Conservation (phyloP, 2,113 vertebrate genomes). For the Emydocephalus ijimae region DNA sequence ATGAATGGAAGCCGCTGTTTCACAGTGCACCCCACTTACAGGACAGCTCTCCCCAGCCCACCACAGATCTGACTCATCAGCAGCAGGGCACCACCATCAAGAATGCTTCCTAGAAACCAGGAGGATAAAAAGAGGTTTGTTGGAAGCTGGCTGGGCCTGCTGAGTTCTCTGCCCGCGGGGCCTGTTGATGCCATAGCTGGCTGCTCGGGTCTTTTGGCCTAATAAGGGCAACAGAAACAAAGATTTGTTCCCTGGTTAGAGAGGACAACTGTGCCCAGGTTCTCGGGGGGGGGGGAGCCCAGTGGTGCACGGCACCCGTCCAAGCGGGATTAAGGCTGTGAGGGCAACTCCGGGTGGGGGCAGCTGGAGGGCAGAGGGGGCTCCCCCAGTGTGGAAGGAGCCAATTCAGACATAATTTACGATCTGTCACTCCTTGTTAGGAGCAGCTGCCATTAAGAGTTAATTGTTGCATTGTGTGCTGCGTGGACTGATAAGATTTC, state of each 20-base stretch:
- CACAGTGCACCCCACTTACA: conserved; percentile 81
- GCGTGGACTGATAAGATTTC: conserved; percentile 60
- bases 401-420: conserved; percentile 67
- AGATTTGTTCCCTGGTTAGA: conserved; percentile 76
- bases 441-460: conserved; percentile 63
- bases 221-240: conserved; percentile 78
- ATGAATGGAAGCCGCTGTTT: conserved; percentile 85
- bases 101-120: conserved; percentile 82
- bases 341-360: conserved; percentile 60
- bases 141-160: conserved; percentile 78
- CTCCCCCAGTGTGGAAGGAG: conserved; percentile 55
- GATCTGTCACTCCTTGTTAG: conserved; percentile 63
- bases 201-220: conserved; percentile 74
- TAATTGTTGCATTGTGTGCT: conserved; percentile 58
- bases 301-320: conserved; percentile 66
- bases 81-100: conserved; percentile 75
- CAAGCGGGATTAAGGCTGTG: conserved; percentile 75
- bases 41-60: conserved; percentile 80
- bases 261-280: conserved; percentile 65
- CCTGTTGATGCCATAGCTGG: conserved; percentile 73
- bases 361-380: conserved; percentile 65
- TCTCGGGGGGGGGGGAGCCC: conserved; percentile 8
- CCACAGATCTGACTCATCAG: conserved; percentile 80
- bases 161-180: conserved; percentile 75
- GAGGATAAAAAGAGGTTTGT: conserved; percentile 88